Evolutionary conservation across 1,140 invertebrate species (phyloP), one percentile per base, ranked within the genome.

Genomic region (Hycleus phaleratus): DNA sequence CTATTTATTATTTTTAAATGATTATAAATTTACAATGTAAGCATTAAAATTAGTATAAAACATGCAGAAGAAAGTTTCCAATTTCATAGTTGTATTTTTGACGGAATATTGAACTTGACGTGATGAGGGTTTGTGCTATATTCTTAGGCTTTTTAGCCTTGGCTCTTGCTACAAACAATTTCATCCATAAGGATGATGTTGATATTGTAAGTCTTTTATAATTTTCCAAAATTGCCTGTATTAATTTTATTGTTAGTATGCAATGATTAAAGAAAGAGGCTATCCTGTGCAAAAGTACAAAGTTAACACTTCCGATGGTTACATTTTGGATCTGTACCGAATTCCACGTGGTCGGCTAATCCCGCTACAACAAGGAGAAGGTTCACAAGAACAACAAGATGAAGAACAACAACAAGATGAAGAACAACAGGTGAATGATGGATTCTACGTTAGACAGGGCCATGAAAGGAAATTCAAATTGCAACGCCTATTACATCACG

Each of bases 241-340:
- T 32, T 7, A 5, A 32, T 5, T 5, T 32, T 32, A 5, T 32
- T 4, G 32, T 42, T 42, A 8, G 9, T 3, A 4, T 42, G 1
- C 40, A 49, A 32, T 71, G n/a, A 56, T 71, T 10, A 42, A 32
- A 43, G 56, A 50, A 39, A 46, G 59, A 24, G 68, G 68, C 24
- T 74, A 71, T 47, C 70, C 69, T 1, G 57, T 62, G n/a, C 71
- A 77, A 60, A 56, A 52, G 6, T 70, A 76, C 52, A 59, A 61
- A 56, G 71, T 77, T 0, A 56, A 62, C 9, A 86, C 84, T 0
- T 54, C 69, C 9, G 84, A 85, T 68, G 78, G 78, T n/a, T 86
- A 83, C 58, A 71, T 85, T 38, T 61, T 85, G 0, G 24, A 32
- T 11, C 5, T 46, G 7, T 54, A 11, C 38, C 25, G 52, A 46